Conservation (phyloP, 2,888 invertebrate genomes). For the Cataglyphis altisquamis region DNA sequence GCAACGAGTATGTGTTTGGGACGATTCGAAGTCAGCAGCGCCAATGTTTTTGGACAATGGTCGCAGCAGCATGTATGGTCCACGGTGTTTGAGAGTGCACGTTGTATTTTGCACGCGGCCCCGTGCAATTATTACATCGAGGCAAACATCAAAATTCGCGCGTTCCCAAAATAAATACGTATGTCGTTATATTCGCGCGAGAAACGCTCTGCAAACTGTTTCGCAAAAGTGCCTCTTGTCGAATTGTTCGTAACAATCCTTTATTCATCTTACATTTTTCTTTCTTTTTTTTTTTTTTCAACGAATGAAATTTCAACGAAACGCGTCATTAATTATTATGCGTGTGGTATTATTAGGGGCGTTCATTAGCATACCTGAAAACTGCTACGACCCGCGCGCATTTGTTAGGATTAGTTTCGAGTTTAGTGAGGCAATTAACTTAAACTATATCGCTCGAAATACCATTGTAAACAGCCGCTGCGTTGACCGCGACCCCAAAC, state of each 20-base stretch:
- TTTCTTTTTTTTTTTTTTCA: background rate
- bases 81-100: background rate
- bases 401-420: slow-evolving; percentile 63
- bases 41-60: slow-evolving; percentile 28
- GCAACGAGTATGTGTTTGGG: slow-evolving; percentile 17
- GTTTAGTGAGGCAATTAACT: slow-evolving; percentile 56
- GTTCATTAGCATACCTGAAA: slow-evolving; percentile 49
- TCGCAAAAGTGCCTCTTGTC: background rate
- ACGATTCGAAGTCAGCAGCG: slow-evolving; percentile 42
- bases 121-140: slow-evolving; percentile 18
- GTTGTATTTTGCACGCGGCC: slow-evolving; percentile 27
- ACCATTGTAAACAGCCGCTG: slow-evolving; percentile 51
- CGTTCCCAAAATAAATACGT: background rate
- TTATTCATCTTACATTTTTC: background rate
- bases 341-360: slow-evolving; percentile 12
- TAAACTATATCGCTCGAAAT: slow-evolving; percentile 54
- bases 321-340: background rate
- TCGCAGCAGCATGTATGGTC: slow-evolving; percentile 2
- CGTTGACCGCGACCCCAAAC: slow-evolving; percentile 48
- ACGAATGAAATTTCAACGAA: background rate
- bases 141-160: slow-evolving; percentile 5
- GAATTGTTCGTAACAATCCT: background rate
- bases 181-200: background rate
- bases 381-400: slow-evolving; percentile 32
- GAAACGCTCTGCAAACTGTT: background rate